phyloP scores from a whole-genome alignment of 2,113 vertebrate species.

The Scomber colias region DNA sequence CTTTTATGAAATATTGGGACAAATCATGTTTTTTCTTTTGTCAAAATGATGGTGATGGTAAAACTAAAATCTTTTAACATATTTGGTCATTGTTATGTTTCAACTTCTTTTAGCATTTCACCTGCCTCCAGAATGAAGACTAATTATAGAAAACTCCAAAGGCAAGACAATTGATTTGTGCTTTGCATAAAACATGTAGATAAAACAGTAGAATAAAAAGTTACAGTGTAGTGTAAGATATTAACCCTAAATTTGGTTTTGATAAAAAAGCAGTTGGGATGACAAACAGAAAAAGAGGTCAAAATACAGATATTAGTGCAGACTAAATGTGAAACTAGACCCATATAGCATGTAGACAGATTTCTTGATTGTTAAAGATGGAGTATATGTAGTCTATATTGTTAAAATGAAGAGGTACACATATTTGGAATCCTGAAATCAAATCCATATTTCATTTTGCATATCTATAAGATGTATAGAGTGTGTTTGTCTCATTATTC shows the following conservation, averaged over 20 bases:
- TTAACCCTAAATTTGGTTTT: too few species aligned
- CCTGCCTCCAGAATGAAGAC: slow-evolving; percentile 3
- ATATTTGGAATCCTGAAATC: background rate
- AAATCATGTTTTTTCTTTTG: slow-evolving; percentile 31
- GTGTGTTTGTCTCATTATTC: background rate
- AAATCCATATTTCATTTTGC: too few species aligned
- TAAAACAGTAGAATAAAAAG: too few species aligned
- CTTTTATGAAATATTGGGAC: slow-evolving; percentile 38
- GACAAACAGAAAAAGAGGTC: background rate
- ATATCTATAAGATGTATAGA: too few species aligned
- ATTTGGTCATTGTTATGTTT: slow-evolving; percentile 23
- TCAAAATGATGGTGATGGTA: slow-evolving; percentile 8
- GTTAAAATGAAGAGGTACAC: background rate
- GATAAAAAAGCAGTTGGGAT: too few species aligned
- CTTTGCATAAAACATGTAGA: too few species aligned
- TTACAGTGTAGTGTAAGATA: too few species aligned
- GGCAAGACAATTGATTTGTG: too few species aligned
- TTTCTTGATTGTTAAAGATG: background rate
- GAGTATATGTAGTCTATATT: background rate
- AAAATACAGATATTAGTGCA: background rate
- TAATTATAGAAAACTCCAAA: background rate
- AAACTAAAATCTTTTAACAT: slow-evolving; percentile 24
- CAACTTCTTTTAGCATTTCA: slow-evolving; percentile 9
- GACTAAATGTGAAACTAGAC: background rate
- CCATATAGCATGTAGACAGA: background rate